These are phyloP conservation scores for Tiliacea citrago DNA, from an alignment of 2,888 invertebrate genomes.

Conservation along the genomic window DNA sequence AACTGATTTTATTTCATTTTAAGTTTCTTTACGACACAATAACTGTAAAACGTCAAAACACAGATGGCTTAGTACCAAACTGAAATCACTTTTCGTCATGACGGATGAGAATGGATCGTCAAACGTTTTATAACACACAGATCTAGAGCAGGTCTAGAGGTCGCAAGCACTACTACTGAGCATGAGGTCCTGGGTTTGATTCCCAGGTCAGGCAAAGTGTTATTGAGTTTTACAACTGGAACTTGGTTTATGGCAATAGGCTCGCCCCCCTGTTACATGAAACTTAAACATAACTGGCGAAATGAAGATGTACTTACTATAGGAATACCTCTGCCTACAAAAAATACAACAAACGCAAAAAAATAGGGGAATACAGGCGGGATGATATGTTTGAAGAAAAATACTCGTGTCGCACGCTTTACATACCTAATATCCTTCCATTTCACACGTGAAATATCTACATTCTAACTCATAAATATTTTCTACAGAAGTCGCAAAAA, in stretches of 20 bases:
- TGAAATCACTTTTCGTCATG: background rate
- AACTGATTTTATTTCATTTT: background rate
- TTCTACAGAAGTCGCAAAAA: slow-evolving; percentile 1
- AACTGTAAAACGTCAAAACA: background rate
- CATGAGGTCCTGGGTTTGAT: too few relatives aligned
- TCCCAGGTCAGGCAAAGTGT: too few relatives aligned
- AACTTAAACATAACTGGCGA: background rate
- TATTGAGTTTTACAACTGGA: too few relatives aligned
- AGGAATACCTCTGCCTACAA: too few relatives aligned
- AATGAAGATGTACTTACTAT: too few relatives aligned
- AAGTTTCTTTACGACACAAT: background rate
- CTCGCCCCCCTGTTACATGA: background rate
- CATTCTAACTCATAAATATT: slow-evolving; percentile 7
- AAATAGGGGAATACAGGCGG: too few relatives aligned
- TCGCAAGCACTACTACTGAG: too few relatives aligned
- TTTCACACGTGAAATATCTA: background rate
- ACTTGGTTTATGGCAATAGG: too few relatives aligned
- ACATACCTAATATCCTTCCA: background rate
- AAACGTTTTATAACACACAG: background rate
- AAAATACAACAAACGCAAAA: too few relatives aligned
- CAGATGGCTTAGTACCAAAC: background rate
- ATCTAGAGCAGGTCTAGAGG: too few relatives aligned
- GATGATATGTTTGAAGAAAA: background rate
- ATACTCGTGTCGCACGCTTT: background rate
- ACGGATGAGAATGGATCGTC: too few relatives aligned